Conservation (phyloP, 2,888 invertebrate genomes). For the Hirtodrosophila trivittata region DNA sequence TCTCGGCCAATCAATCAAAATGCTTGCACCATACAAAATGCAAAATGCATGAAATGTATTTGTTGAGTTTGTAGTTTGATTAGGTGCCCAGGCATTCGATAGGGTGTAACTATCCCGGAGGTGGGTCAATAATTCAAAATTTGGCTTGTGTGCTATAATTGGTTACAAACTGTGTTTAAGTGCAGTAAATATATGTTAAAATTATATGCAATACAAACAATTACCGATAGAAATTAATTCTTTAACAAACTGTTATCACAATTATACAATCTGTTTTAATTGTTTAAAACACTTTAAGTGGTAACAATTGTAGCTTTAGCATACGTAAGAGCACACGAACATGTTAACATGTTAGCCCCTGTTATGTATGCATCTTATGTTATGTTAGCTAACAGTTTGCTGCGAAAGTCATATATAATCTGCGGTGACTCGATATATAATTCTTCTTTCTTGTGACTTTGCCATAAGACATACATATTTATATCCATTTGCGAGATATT, state of each 20-base stretch:
- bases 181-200: not conserved
- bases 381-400: not conserved
- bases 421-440: not conserved
- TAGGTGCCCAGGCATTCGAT: constrained; percentile 19
- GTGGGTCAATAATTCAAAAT: constrained; percentile 10
- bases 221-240: no score
- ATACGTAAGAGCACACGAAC: no score
- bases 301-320: no score
- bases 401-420: no score
- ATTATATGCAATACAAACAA: no score
- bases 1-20: constrained; percentile 58
- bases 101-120: not conserved
- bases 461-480: constrained; percentile 16
- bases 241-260: no score
- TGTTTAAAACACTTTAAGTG: no score
- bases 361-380: no score
- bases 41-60: constrained; percentile 47
- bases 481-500: constrained; percentile 30
- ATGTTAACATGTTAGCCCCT: no score
- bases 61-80: constrained; percentile 50
- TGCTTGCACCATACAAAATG: constrained; percentile 8
- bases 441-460: not conserved
- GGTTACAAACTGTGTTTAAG: constrained; percentile 5
- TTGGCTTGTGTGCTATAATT: constrained; percentile 1
- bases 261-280: no score